These are phyloP conservation scores for Phalanger gymnotis DNA, from an alignment of 2,797 vertebrate genomes.

Conservation along the genomic window DNA sequence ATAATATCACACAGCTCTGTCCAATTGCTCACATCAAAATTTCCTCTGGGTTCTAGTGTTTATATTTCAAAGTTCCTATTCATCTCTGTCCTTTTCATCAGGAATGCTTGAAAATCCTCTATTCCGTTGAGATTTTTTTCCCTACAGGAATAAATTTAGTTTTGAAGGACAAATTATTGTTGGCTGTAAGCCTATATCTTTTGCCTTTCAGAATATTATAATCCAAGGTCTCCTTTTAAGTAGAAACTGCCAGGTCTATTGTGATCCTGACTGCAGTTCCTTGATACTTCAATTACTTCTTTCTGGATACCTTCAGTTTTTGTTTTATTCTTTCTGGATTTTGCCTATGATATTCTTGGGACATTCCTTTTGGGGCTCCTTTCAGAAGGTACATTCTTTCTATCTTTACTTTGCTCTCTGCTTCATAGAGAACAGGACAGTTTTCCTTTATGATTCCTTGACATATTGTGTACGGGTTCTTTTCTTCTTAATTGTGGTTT, in stretches of 20 bases:
- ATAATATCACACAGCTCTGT: background rate
- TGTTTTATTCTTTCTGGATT: background rate
- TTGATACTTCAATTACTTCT: background rate
- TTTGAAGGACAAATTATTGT: background rate
- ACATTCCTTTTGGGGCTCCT: background rate
- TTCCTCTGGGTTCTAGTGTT: background rate
- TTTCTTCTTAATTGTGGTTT: background rate
- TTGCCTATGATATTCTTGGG: background rate
- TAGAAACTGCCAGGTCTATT: background rate
- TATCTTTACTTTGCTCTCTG: background rate
- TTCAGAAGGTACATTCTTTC: background rate
- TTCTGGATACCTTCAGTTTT: background rate
- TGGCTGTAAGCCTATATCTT: background rate
- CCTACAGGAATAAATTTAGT: background rate
- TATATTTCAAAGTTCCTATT: background rate
- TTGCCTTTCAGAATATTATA: background rate
- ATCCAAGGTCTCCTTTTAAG: background rate
- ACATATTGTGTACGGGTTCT: background rate
- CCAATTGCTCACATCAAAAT: background rate
- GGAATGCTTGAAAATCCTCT: background rate
- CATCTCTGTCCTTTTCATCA: background rate
- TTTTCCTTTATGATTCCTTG: background rate
- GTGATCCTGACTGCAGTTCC: background rate
- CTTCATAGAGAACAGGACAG: background rate
- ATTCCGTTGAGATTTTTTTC: background rate